These are phyloP conservation scores for Tetramorium alpestre DNA, from an alignment of 1,140 invertebrate genomes.

Conservation along the genomic window DNA sequence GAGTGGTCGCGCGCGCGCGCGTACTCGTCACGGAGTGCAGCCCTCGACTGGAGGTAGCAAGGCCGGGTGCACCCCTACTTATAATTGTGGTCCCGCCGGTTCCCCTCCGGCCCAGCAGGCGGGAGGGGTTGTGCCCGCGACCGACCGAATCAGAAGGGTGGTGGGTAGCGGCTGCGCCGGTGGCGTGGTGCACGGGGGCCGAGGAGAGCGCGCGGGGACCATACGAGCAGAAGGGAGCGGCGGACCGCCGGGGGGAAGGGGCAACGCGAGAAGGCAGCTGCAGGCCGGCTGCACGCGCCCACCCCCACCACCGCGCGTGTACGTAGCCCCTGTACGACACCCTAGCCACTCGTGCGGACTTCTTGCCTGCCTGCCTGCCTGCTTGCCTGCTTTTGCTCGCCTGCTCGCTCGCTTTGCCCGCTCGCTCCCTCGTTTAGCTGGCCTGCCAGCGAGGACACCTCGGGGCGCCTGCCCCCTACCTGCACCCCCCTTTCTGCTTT, in stretches of 20 bases:
- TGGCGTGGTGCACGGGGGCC: slow-evolving; percentile 63
- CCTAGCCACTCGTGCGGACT: slow-evolving; percentile 74
- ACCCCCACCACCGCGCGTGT: slow-evolving; percentile 80
- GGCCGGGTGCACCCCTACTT: slow-evolving; percentile 83
- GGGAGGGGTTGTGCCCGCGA: slow-evolving; percentile 61
- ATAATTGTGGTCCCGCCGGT: slow-evolving; percentile 82
- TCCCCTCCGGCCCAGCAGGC: slow-evolving; percentile 29
- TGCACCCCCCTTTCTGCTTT: slow-evolving; percentile 65
- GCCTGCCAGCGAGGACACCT: slow-evolving; percentile 63
- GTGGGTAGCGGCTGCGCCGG: slow-evolving; percentile 72
- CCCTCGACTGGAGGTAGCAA: slow-evolving; percentile 85
- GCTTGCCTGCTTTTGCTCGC: not conserved
- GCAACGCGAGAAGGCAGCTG: slow-evolving; percentile 80
- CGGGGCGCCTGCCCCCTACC: slow-evolving; percentile 70
- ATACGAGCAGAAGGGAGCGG: slow-evolving; percentile 58
- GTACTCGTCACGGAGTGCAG: slow-evolving; percentile 75
- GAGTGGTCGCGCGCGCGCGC: slow-evolving; percentile 46
- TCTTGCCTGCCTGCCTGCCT: slow-evolving; percentile 51
- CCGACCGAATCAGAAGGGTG: slow-evolving; percentile 70
- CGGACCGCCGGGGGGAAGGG: slow-evolving; percentile 60
- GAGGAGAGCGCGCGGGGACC: slow-evolving; percentile 44
- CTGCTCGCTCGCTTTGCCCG: slow-evolving; percentile 17
- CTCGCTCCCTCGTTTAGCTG: slow-evolving; percentile 50
- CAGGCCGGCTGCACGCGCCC: slow-evolving; percentile 85
- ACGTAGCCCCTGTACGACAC: slow-evolving; percentile 69